Percentiles rank a stretch among this genome's conserved stretches.
Evolutionary conservation across 2,113 vertebrate species (phyloP).

Genomic region (Oceanodroma tethys): DNA sequence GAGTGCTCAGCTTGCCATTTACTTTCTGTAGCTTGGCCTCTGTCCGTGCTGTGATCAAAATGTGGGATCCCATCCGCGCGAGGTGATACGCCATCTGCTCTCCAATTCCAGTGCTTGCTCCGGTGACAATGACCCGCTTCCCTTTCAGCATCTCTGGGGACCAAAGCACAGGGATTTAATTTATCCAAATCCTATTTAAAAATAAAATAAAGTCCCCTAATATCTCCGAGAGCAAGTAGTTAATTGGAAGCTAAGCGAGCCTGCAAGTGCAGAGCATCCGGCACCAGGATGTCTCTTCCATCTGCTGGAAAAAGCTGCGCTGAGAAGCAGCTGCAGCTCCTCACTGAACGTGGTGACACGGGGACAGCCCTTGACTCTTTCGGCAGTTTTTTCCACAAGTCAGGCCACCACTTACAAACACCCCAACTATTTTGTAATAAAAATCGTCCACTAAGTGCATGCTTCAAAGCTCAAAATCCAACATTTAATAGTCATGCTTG

Average conservation of each 20-base stretch:
- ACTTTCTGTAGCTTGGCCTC: slow-evolving; percentile 73
- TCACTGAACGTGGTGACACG: accelerated
- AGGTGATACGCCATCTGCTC: slow-evolving; percentile 79
- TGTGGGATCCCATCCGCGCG: slow-evolving; percentile 74
- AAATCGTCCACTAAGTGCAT: background rate
- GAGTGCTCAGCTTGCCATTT: slow-evolving; percentile 18
- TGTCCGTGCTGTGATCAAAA: slow-evolving; percentile 74
- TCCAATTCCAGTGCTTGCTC: slow-evolving; percentile 78
- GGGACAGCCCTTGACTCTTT: background rate
- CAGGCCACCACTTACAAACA: background rate
- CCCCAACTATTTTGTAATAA: background rate
- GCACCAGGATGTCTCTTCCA: background rate
- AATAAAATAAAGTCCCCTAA: background rate
- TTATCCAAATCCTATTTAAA: background rate
- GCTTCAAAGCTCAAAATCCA: background rate
- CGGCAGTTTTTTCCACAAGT: background rate
- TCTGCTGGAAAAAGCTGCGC: background rate
- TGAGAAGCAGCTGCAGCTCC: background rate
- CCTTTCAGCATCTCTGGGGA: slow-evolving; percentile 76
- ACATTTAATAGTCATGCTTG: background rate
- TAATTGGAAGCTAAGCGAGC: background rate
- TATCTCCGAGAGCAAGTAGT: background rate
- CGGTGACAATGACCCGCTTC: slow-evolving; percentile 77
- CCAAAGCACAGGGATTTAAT: background rate
- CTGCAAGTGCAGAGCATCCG: accelerated